Base-by-base conservation (phyloP, 2,797 vertebrate genomes). In the Periparus ater region DNA sequence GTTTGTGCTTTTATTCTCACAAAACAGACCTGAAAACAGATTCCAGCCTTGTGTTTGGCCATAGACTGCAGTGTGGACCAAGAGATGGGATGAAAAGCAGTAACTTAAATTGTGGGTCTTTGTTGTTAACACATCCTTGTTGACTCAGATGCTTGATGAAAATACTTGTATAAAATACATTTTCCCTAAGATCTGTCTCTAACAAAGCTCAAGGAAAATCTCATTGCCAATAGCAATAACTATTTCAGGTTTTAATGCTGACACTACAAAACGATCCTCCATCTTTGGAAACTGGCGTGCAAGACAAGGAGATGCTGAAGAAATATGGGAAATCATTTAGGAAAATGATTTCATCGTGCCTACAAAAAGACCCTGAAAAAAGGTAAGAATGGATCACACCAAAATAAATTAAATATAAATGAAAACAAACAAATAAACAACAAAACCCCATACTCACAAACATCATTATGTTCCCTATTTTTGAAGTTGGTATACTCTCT, bases 331-430 rank as follows among this genome's bases (percentile, higher is more conserved):
- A 99, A 75, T 99, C 99, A 12, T 99, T 99, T 97, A 98, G 99
- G 97, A 99, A 99, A 98, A 99, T 99, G 99, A 98, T 99, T 97
- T 99, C 99, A 8, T 97, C 98, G 61, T 99, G 99, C 98, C 98
- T 99, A 98, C 99, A 99, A 93, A 99, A 99, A 97, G 99, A 99
- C 94, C 99, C 99, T 2, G 99, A 99, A 85, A 99, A 99, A 98
- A 99, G 99, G 99, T 99, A 96, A 97, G 94, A 70, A 38, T 17
- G 18, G 11, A 11, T 78, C 61, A 38, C 26, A 40, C 10, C 4
- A 55, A 80, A 83, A 42, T 42, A 14, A 42, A 42, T 42, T 42
- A 42, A 42, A 40, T 40, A 30, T 23, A 62, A 68, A 58, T 36
- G 7, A 9, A 27, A 53, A 47, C 8, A 34, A 53, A 4, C 21